These are phyloP conservation scores for Heloderma charlesbogerti DNA, from an alignment of 2,113 vertebrate genomes.

Conservation along the genomic window DNA sequence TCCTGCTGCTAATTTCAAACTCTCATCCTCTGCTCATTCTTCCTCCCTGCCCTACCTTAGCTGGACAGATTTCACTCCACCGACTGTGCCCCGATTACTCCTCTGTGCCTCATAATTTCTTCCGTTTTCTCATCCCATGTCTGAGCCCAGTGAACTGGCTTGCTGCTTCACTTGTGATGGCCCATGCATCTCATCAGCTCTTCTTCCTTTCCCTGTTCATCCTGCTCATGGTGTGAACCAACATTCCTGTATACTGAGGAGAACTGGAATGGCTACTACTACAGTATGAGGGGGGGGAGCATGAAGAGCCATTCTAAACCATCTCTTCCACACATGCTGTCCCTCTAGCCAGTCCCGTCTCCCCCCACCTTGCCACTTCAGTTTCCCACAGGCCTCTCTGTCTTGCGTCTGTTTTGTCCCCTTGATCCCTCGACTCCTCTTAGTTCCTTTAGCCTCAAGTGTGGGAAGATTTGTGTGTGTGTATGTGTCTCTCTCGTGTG, in stretches of 20 bases:
- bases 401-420: slow-evolving; percentile 31
- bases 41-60: background rate
- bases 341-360: slow-evolving; percentile 5
- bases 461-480: slow-evolving; percentile 30
- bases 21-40: background rate
- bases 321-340: slow-evolving; percentile 9
- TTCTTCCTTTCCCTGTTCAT: background rate
- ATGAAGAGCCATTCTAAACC: slow-evolving; percentile 12
- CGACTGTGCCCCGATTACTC: background rate
- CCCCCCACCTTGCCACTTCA: slow-evolving; percentile 8
- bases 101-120: background rate
- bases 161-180: background rate
- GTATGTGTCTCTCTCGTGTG: slow-evolving; percentile 26
- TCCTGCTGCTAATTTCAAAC: slow-evolving; percentile 1
- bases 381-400: slow-evolving; percentile 21
- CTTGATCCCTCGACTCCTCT: background rate
- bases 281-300: slow-evolving; percentile 8
- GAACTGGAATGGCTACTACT: background rate
- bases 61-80: background rate
- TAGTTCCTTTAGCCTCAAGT: slow-evolving; percentile 33
- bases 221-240: background rate
- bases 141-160: background rate
- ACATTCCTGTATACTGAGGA: background rate
- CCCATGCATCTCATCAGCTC: background rate
- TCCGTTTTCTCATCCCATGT: background rate